Conservation (phyloP, 1,140 invertebrate genomes). For the Hylaeus anthracinus region DNA sequence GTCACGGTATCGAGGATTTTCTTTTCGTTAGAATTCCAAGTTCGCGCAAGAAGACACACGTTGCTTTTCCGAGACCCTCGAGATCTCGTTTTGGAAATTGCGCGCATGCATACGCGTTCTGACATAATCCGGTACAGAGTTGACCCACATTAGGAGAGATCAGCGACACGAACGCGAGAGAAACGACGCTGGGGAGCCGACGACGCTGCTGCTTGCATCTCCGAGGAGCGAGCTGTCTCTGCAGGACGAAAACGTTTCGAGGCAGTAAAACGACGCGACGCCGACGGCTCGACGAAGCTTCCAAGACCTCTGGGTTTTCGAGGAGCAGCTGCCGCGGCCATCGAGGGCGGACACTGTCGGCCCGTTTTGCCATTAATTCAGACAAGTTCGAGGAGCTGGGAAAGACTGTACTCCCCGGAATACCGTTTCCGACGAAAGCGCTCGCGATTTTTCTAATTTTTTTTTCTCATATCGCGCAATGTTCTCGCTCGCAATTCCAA, state of each 20-base stretch:
- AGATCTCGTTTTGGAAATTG: slow-evolving; percentile 42
- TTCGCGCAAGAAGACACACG: neutral
- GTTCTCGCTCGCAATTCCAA: no score
- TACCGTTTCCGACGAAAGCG: slow-evolving; percentile 27
- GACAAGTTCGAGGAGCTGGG: slow-evolving; percentile 64
- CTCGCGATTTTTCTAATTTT: no score
- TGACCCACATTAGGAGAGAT: slow-evolving; percentile 61
- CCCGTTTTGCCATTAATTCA: slow-evolving; percentile 75
- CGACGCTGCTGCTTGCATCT: slow-evolving; percentile 35
- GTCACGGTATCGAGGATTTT: no score
- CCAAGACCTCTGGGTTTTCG: neutral
- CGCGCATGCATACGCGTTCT: slow-evolving; percentile 48
- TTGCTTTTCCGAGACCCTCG: neutral
- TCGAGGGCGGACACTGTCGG: neutral
- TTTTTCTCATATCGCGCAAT: no score
- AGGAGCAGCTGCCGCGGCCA: neutral
- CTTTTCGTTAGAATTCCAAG: neutral
- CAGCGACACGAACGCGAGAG: slow-evolving; percentile 1
- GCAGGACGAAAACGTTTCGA: neutral
- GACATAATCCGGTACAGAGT: slow-evolving; percentile 57
- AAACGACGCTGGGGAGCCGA: slow-evolving; percentile 42
- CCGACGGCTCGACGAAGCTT: no score
- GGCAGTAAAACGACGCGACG: slow-evolving; percentile 16
- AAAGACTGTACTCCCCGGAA: slow-evolving; percentile 18
- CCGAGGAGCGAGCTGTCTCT: slow-evolving; percentile 3